These are phyloP conservation scores for Heteromormyrus szaboi DNA, from an alignment of 2,797 vertebrate genomes.

Conservation along the genomic window DNA sequence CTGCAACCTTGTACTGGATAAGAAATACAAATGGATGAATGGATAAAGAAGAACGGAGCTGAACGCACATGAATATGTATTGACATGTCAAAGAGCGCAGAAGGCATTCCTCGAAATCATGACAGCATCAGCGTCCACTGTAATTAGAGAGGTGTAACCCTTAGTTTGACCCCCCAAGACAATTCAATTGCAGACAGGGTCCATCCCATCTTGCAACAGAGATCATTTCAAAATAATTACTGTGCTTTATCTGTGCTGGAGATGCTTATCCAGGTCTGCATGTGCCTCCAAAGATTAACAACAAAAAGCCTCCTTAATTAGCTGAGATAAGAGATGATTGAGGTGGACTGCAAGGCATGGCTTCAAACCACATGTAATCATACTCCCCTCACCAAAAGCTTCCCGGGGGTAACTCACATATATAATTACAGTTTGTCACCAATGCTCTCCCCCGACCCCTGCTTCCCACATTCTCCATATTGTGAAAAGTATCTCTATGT, in stretches of 20 bases:
- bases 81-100: not conserved
- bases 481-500: not conserved
- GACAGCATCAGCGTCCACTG: not conserved
- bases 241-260: constrained; percentile 42
- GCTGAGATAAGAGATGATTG: constrained; percentile 34
- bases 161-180: constrained; percentile 29
- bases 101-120: not conserved
- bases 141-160: not conserved
- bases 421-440: not conserved
- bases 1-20: not conserved
- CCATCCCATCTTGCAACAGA: constrained; percentile 37
- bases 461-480: not conserved
- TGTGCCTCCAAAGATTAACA: constrained; percentile 42
- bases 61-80: not conserved
- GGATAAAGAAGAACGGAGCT: not conserved
- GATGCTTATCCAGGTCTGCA: constrained; percentile 38
- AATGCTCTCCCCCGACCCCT: not conserved
- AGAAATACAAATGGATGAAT: not conserved
- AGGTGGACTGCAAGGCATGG: constrained; percentile 21
- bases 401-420: not conserved
- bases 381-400: constrained; percentile 11
- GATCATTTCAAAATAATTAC: constrained; percentile 27
- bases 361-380: constrained; percentile 29
- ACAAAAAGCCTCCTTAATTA: constrained; percentile 38
- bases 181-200: constrained; percentile 32